Percentiles rank a stretch among this genome's conserved stretches.
Evolutionary conservation across 2,888 invertebrate species (phyloP).

Genomic region (Xanthia icteritia): DNA sequence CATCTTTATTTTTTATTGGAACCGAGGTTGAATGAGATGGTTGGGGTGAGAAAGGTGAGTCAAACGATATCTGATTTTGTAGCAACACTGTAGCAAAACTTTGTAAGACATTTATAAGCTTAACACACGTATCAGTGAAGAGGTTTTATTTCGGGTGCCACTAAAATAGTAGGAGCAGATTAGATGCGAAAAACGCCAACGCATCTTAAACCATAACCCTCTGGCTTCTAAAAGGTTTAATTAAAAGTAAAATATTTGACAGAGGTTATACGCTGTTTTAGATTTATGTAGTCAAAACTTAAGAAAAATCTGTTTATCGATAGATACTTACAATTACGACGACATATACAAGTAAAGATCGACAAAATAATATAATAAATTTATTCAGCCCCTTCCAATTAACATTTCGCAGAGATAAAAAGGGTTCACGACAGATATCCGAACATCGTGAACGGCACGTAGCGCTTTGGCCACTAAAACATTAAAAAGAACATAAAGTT

Average conservation of each 20-base stretch:
- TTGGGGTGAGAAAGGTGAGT: constrained; percentile 17
- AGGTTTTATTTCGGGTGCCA: neutral
- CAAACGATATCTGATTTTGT: constrained; percentile 22
- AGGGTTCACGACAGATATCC: constrained; percentile 63
- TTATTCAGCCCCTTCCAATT: constrained; percentile 51
- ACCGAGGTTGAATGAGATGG: neutral
- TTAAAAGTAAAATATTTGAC: neutral
- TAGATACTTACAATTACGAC: neutral
- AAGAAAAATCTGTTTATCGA: neutral
- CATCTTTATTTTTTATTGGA: constrained; percentile 8
- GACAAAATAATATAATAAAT: constrained; percentile 33
- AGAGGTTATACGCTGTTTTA: neutral
- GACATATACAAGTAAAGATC: neutral
- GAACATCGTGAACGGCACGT: constrained; percentile 69
- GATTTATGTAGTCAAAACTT: neutral
- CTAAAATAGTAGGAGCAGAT: constrained; percentile 15
- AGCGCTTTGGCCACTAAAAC: constrained; percentile 74
- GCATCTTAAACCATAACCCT: neutral
- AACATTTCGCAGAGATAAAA: constrained; percentile 64
- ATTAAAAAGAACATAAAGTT: constrained; percentile 81
- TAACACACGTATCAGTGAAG: neutral
- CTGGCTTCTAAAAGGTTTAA: neutral
- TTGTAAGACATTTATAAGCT: neutral
- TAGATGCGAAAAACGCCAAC: constrained; percentile 5
- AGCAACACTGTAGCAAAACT: neutral